Base-by-base conservation (phyloP, 1,140 invertebrate genomes). In the Plodia interpunctella region DNA sequence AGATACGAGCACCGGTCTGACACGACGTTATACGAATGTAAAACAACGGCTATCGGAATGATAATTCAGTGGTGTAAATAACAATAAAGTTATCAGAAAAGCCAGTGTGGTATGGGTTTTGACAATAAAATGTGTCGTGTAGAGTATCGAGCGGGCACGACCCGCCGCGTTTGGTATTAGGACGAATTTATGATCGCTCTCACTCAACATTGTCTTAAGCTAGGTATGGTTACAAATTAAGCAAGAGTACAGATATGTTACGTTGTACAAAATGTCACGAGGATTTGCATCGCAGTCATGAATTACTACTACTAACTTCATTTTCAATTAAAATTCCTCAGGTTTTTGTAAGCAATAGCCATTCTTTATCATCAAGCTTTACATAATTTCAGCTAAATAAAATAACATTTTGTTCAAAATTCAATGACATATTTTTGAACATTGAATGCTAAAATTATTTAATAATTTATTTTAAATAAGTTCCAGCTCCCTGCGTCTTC, bases 11-110 rank as follows among this genome's bases (percentile, higher is more conserved):
- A 74, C 70, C 65, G 72, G 61, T 72, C 70, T 70, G 76, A 83
- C 83, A 85, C 72, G 73, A 75, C 80, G 76, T 83, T 81, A 88
- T 74, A 79, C 70, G 70, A 78, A 87, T 87, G 84, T 89, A 87
- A 88, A 82, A 88, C 86, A 88, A 87, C 68, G 70, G 75, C 75
- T 82, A 88, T 87, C 81, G 71, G 68, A 75, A 84, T 80, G 83
- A 87, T 87, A 84, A 84, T 86, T 80, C 82, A 73, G 73, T 76
- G 80, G 85, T 86, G 86, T 88, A 87, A 88, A 88, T 87, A 85
- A 89, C 84, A 85, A 87, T 87, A 87, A 86, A 85, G 77, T 86
- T 88, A 88, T 88, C 86, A 78, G 82, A 66, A 70, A 73, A 78
- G 73, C 65, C 73, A 75, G 74, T 67, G 66, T 63, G 57, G 76